Base-by-base conservation (phyloP, 2,888 invertebrate genomes). In the Leistus spinibarbis region DNA sequence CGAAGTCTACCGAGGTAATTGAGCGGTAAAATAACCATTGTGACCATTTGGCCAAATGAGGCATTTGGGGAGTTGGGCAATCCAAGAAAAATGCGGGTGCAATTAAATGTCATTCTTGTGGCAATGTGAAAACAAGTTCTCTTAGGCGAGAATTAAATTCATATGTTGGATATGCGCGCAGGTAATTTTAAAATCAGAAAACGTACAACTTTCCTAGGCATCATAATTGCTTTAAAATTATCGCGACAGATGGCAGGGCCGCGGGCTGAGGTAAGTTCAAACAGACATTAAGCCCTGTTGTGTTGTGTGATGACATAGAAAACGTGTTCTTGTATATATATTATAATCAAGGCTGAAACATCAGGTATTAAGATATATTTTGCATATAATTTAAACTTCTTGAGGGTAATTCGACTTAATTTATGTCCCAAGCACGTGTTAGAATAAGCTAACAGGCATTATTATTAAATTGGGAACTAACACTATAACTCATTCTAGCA, bases 191-290 rank as follows among this genome's bases (percentile, higher is more conserved):
- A 73, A 73, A 73, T 73, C 73, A 73, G 67, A 73, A 73, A 73
- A 73, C 73, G 73, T 67, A 54, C 53, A 72, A 72, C 65, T 72
- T 72, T 71, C 10, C n/a, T n/a, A n/a, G n/a, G 76, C 76, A 13
- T 1, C 40, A 79, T 80, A 80, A 80, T 80, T 80, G 79, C 79
- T 80, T 80, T 80, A 80, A 80, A 79, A 80, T 79, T 79, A 78
- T 79, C 78, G 80, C 79, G 79, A 77, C 81, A 81, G 73, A 73
- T 73, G 73, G 53, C 2, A 68, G 13, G 22, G 60, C 20, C 53
- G 20, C 13, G 17, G 60, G 23, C 73, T 16, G 40, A 40, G 60
- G 19, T 20, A 73, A 73, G 73, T 73, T 73, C 73, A 73, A 73
- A 73, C 67, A 73, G 73, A 73, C 73, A 73, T 73, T 73, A 73